Base-by-base conservation (phyloP, 2,797 vertebrate genomes). In the Chaetodon trifasciatus region DNA sequence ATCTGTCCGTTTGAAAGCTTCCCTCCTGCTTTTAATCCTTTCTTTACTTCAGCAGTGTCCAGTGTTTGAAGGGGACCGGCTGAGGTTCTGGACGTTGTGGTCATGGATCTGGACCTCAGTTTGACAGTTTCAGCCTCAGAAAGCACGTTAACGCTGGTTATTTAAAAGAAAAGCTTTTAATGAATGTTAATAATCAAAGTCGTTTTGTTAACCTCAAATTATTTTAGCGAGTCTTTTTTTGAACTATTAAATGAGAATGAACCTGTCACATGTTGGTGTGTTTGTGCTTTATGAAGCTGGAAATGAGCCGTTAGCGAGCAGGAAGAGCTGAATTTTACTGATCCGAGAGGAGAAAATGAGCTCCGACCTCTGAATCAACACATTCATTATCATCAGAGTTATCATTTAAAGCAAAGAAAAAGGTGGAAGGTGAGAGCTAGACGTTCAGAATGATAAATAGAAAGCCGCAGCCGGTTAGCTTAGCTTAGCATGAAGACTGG, bases 201-300 rank as follows among this genome's bases (percentile, higher is more conserved):
- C 80, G 46, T 9, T 74, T 86, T 63, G 39, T 47, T 84, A 76
- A 81, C 37, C 8, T 76, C 35, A 49, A 57, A 78, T 83, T 79
- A 65, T 87, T 89, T 88, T 66, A 81, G 21, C 32, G 42, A 58
- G 72, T 44, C 1, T 68, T 78, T 80, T 64, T 74, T 83, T 84
- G 69, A 73, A 57, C 10, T 74, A 92, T 90, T 89, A 91, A 94
- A 93, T 0, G 0, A 71, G 24, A 74, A 75, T 75, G 3, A 74
- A 86, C 23, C 57, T 73, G 39, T 49, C 28, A 19, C 15, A 1
- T 23, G 44, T 74, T 4, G 81, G 40, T 81, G 15, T 68, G n/a
- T 66, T 46, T 72, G 55, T 1, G 23, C 35, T 64, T 32, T 1
- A 13, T 35, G 19, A 19, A 3, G 9, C 1, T 21, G 42, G 42